phyloP scores from a whole-genome alignment of 2,888 invertebrate genomes.

The Eretmocerus hayati region DNA sequence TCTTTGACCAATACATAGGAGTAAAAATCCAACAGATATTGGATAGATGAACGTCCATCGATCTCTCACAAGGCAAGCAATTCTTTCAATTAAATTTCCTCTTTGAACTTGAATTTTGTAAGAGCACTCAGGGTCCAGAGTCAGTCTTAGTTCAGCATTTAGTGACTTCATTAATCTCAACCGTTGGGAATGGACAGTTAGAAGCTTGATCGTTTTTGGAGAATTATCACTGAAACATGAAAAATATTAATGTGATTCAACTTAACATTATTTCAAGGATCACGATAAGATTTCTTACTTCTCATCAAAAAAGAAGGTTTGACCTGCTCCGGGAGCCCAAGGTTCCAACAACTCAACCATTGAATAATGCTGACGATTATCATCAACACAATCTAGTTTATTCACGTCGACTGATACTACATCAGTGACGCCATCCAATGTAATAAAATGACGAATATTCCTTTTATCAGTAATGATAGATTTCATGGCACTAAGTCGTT shows the following conservation, averaged over 20 bases:
- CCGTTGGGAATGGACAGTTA: constrained; percentile 17
- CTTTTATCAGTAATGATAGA: constrained; percentile 25
- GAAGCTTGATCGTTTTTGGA: constrained; percentile 48
- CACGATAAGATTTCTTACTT: no score
- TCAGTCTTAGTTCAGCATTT: constrained; percentile 54
- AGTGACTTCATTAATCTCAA: constrained; percentile 13
- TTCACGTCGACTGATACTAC: constrained; percentile 32
- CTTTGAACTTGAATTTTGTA: constrained; percentile 50
- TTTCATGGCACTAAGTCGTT: constrained; percentile 19
- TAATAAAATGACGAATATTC: constrained; percentile 30
- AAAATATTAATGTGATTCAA: no score
- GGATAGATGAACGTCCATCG: constrained; percentile 53
- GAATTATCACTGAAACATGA: not conserved
- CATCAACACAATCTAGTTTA: constrained; percentile 27
- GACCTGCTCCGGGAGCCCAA: constrained; percentile 30
- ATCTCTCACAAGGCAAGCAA: constrained; percentile 36
- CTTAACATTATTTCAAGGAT: no score
- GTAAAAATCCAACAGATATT: constrained; percentile 55
- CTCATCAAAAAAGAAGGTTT: constrained; percentile 30
- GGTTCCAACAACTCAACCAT: constrained; percentile 35
- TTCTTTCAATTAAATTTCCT: constrained; percentile 40
- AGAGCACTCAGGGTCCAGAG: constrained; percentile 65
- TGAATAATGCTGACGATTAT: constrained; percentile 23
- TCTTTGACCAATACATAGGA: constrained; percentile 35
- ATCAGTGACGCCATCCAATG: constrained; percentile 27